A percentile compares a stretch with the other conserved stretches of the same genome.
These are phyloP conservation scores for Macrosoma leucophasiata DNA, from an alignment of 2,888 invertebrate species.

Conservation along the genomic window DNA sequence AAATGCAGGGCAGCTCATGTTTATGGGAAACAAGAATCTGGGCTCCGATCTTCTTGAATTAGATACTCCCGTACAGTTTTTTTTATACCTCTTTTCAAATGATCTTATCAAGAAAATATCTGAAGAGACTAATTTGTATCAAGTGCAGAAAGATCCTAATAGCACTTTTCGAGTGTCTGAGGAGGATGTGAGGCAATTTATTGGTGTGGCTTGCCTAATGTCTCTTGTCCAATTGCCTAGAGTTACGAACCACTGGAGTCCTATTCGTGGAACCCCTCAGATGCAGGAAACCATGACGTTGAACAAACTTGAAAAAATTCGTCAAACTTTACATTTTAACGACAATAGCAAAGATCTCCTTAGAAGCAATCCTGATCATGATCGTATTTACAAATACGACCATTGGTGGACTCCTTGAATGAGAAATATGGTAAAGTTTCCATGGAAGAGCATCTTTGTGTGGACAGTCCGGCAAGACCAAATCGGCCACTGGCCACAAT, in stretches of 20 bases:
- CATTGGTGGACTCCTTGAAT: too few relatives aligned
- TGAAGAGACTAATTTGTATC: constrained; percentile 1
- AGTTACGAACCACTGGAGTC: too few relatives aligned
- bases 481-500: constrained; percentile 26
- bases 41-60: background rate
- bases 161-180: background rate
- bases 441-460: too few relatives aligned
- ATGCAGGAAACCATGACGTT: too few relatives aligned
- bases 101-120: constrained; percentile 1
- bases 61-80: constrained; percentile 1
- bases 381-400: constrained; percentile 2
- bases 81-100: background rate
- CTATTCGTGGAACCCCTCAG: too few relatives aligned
- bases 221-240: background rate
- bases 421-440: too few relatives aligned
- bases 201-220: too few relatives aligned
- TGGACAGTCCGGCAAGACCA: constrained; percentile 27
- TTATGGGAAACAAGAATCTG: background rate
- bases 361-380: background rate
- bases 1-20: constrained; percentile 1
- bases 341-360: background rate
- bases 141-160: constrained; percentile 4
- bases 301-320: constrained; percentile 2
- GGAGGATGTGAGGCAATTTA: background rate
- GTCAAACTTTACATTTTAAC: constrained; percentile 1